Conservation (phyloP, 53 echinoderm and acorn worm species). For the Glandiceps talaboti region DNA sequence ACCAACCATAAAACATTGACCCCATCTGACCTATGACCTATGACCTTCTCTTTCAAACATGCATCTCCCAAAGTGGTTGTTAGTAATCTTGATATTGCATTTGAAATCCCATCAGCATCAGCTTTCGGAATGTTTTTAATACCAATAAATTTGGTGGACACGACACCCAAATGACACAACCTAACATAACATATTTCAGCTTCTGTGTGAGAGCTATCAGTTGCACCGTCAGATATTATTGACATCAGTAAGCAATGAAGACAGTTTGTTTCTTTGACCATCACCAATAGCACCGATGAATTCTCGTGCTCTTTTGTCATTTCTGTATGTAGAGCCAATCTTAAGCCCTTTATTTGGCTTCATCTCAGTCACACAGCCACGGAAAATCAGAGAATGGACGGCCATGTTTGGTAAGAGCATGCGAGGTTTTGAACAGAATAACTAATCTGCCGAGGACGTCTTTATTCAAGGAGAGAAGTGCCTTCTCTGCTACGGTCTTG, state of each 20-base stretch:
- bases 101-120: conserved; percentile 12
- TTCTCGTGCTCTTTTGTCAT: background rate
- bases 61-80: conserved; percentile 2
- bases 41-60: conserved; percentile 4
- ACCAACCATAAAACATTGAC: conserved; percentile 10
- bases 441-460: conserved; percentile 8
- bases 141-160: conserved; percentile 3
- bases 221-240: conserved; percentile 34
- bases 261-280: conserved; percentile 4
- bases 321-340: conserved; percentile 13
- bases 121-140: conserved; percentile 14
- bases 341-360: conserved; percentile 26
- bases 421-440: conserved; percentile 26
- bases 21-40: conserved; percentile 21
- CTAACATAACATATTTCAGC: conserved; percentile 19
- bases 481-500: background rate
- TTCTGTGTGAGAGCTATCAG: conserved; percentile 21
- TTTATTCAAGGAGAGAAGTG: background rate
- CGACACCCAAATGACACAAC: conserved; percentile 2
- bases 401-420: conserved; percentile 34
- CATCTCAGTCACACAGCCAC: conserved; percentile 25
- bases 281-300: conserved; percentile 16
- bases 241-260: conserved; percentile 8
- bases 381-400: conserved; percentile 24
- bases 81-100: background rate